These are phyloP conservation scores for Megaleporinus macrocephalus DNA, from an alignment of 2,113 vertebrate genomes.

Conservation along the genomic window DNA sequence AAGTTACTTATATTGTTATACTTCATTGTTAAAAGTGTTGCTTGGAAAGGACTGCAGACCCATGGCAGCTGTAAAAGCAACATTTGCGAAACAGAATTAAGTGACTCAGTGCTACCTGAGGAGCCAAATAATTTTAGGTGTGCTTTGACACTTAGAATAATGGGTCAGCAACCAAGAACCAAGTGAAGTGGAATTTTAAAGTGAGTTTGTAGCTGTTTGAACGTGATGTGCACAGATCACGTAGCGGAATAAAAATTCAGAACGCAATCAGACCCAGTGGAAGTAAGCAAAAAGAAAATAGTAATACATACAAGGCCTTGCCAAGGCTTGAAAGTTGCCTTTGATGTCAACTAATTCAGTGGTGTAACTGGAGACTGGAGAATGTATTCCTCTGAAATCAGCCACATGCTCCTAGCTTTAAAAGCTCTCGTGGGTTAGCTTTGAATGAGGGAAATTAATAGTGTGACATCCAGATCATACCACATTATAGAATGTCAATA, in stretches of 20 bases:
- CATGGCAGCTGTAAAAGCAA: too few species aligned
- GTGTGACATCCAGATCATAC: constrained; percentile 13
- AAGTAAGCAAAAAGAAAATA: background rate
- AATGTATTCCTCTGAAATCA: constrained; percentile 19
- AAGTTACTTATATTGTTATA: too few species aligned
- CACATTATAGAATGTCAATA: background rate
- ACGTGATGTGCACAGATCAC: background rate
- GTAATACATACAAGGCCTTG: background rate
- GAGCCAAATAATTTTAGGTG: too few species aligned
- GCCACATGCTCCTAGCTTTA: background rate
- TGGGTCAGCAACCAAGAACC: too few species aligned
- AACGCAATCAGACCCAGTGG: background rate
- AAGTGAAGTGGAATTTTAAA: background rate
- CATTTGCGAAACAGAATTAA: too few species aligned
- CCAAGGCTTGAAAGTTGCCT: background rate
- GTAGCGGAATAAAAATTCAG: background rate
- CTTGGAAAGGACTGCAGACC: too few species aligned
- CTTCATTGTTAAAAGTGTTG: too few species aligned
- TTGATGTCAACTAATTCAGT: constrained; percentile 17
- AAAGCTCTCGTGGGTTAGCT: background rate
- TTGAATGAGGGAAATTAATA: background rate
- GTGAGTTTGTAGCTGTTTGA: background rate
- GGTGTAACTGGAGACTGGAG: background rate
- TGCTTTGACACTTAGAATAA: too few species aligned
- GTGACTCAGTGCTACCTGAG: too few species aligned